Evolutionary conservation across 2,888 invertebrate species (phyloP).

Genomic region (Trilocha varians): DNA sequence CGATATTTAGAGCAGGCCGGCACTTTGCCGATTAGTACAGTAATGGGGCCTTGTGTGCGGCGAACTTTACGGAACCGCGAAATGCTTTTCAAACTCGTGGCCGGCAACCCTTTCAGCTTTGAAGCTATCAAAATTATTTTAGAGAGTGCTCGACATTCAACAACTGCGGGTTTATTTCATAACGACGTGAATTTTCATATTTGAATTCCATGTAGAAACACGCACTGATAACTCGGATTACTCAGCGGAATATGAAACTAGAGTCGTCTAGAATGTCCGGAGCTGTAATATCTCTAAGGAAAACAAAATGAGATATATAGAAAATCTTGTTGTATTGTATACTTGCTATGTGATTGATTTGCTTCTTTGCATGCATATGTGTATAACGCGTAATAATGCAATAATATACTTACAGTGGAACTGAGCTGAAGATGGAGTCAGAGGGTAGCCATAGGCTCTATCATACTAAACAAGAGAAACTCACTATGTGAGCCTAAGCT

Average conservation of each 20-base stretch:
- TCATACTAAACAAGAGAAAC: no score
- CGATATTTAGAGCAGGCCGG: slow-evolving; percentile 65
- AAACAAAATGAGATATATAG: background rate
- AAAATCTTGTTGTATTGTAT: no score
- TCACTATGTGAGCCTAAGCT: no score
- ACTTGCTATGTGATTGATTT: no score
- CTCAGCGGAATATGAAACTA: background rate
- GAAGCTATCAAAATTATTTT: slow-evolving; percentile 63
- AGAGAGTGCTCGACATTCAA: slow-evolving; percentile 34
- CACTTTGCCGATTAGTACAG: slow-evolving; percentile 69
- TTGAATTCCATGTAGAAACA: slow-evolving; percentile 22
- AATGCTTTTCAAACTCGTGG: slow-evolving; percentile 36
- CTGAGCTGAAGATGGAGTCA: no score
- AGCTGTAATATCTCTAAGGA: background rate
- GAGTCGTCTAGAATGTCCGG: no score
- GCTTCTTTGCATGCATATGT: no score
- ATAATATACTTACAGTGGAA: no score
- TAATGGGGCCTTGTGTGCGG: slow-evolving; percentile 37
- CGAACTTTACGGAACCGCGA: slow-evolving; percentile 34
- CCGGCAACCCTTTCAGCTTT: slow-evolving; percentile 61
- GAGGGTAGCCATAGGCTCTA: no score
- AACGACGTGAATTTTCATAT: slow-evolving; percentile 25
- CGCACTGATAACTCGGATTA: slow-evolving; percentile 24
- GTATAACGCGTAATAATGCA: no score
- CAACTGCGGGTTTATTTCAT: slow-evolving; percentile 3